These are phyloP conservation scores for Polydrusus cervinus DNA, from an alignment of 2,888 invertebrate genomes.

Conservation along the genomic window DNA sequence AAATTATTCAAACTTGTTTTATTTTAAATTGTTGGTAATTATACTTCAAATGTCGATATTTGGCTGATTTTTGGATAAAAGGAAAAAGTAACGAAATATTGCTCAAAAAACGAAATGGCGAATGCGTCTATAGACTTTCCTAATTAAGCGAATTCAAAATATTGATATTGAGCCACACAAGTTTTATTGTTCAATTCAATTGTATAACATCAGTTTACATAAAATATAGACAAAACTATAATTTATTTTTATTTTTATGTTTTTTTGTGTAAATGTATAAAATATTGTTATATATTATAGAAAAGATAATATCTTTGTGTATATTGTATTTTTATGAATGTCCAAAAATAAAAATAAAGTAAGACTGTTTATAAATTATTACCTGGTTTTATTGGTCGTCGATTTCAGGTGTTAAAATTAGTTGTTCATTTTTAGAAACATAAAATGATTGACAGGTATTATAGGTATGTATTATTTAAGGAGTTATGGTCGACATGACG, in stretches of 20 bases:
- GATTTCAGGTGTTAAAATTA: constrained; percentile 40
- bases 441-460: background rate
- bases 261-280: constrained; percentile 63
- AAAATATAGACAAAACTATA: constrained; percentile 48
- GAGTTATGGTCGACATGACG: background rate
- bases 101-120: too few species aligned
- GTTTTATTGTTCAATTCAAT: background rate
- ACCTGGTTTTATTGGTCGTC: constrained; percentile 31
- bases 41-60: too few species aligned
- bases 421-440: background rate
- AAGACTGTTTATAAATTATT: constrained; percentile 65
- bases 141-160: too few species aligned
- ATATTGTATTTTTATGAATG: constrained; percentile 66
- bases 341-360: constrained; percentile 66
- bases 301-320: constrained; percentile 64
- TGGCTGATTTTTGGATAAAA: too few species aligned
- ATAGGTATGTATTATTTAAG: background rate
- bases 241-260: constrained; percentile 57
- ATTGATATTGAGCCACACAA: too few species aligned
- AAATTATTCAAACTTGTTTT: too few species aligned
- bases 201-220: constrained; percentile 30
- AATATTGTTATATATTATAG: constrained; percentile 64
- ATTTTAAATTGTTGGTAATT: too few species aligned
- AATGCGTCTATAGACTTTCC: too few species aligned
- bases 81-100: too few species aligned